Evolutionary conservation across 1,140 invertebrate species (phyloP).

Genomic region (Micrasema minimum): DNA sequence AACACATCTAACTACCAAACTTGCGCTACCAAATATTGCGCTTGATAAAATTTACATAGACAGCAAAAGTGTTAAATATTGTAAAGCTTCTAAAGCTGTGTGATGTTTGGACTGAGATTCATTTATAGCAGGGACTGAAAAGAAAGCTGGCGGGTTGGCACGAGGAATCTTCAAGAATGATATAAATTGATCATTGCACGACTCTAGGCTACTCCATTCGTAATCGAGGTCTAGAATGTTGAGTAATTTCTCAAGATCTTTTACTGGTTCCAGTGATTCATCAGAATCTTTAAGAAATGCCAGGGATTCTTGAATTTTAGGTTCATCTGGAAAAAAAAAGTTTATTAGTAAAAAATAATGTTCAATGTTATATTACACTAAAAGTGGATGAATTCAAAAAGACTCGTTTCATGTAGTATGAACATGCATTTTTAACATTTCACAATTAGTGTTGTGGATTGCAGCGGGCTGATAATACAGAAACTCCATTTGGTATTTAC

Average conservation of each 20-base stretch:
- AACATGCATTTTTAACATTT: too few species aligned
- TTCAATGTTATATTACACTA: too few species aligned
- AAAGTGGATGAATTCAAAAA: too few species aligned
- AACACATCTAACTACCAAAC: too few species aligned
- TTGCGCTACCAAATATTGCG: too few species aligned
- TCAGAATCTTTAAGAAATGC: background rate
- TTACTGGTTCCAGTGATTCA: background rate
- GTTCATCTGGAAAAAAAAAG: constrained; percentile 21
- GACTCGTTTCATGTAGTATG: too few species aligned
- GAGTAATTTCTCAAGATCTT: constrained; percentile 7
- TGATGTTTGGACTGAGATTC: background rate
- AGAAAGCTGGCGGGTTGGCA: constrained; percentile 9
- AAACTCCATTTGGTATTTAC: too few species aligned
- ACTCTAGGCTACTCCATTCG: constrained; percentile 4
- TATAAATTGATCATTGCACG: background rate
- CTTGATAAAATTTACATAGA: constrained; percentile 22
- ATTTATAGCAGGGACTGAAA: background rate
- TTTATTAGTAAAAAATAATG: too few species aligned
- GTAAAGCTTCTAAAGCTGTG: constrained; percentile 9
- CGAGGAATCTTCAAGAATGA: constrained; percentile 10
- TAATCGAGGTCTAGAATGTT: constrained; percentile 5
- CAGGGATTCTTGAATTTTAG: background rate
- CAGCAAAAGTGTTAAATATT: constrained; percentile 24
- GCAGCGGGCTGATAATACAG: too few species aligned
- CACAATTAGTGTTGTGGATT: too few species aligned